A percentile compares a stretch with the other conserved stretches of the same genome.
These are phyloP conservation scores for Drosophila ercepeae DNA, from an alignment of 1,140 invertebrate species.

Conservation along the genomic window DNA sequence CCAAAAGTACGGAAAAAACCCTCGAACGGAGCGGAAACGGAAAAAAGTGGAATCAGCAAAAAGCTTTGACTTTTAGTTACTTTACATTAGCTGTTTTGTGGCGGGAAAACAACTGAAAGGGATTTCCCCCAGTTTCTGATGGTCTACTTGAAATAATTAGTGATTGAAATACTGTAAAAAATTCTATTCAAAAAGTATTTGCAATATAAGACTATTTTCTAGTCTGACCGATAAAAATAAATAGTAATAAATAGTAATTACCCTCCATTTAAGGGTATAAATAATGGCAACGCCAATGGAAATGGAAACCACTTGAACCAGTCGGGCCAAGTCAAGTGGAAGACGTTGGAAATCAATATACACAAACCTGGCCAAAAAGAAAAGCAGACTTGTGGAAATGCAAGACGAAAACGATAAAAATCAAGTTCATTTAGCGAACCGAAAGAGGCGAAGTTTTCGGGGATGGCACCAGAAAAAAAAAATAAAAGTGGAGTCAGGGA, in stretches of 20 bases:
- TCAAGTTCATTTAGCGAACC: slow-evolving; percentile 74
- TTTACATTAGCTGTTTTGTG: slow-evolving; percentile 38
- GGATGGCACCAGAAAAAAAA: slow-evolving; percentile 10
- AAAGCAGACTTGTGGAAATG: slow-evolving; percentile 4
- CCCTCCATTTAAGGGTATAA: slow-evolving; percentile 43
- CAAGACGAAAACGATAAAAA: slow-evolving; percentile 71
- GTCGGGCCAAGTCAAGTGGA: slow-evolving; percentile 62
- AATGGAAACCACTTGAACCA: slow-evolving; percentile 63
- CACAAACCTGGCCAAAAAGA: slow-evolving; percentile 2
- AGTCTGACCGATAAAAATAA: slow-evolving; percentile 3
- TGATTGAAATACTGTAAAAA: background rate
- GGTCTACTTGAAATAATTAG: slow-evolving; percentile 7
- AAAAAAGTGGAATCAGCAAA: slow-evolving; percentile 19
- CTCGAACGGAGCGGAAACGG: background rate
- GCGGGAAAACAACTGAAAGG: slow-evolving; percentile 25
- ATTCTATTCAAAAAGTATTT: background rate
- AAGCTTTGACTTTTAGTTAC: slow-evolving; percentile 44
- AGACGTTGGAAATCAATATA: slow-evolving; percentile 75
- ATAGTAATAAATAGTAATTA: slow-evolving; percentile 30
- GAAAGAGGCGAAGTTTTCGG: slow-evolving; percentile 34
- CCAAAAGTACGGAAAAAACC: slow-evolving; percentile 10
- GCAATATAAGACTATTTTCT: background rate
- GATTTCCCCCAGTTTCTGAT: background rate
- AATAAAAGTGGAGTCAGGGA: slow-evolving; percentile 28
- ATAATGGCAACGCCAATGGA: slow-evolving; percentile 49